Base-by-base conservation (phyloP, 2,888 invertebrate genomes). In the Drosophila neonasuta region DNA sequence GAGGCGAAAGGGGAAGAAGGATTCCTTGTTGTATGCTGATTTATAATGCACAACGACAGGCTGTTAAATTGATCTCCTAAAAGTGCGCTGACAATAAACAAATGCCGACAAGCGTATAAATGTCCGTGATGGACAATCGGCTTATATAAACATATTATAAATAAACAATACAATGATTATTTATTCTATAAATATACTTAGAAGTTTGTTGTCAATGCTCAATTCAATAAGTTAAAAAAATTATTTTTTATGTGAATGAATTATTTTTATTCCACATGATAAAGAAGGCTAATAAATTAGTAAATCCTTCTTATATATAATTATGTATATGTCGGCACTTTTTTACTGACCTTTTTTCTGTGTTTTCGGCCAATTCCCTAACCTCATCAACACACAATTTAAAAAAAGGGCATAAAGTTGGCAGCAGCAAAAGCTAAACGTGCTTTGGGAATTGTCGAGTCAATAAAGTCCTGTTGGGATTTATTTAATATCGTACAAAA, bases 381-480 rank as follows among this genome's bases (percentile, higher is more conserved):
- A 15, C n/a, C 11, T 9, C 42, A 61, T 55, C 24, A 51, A 20
- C 34, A 44, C 13, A 17, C 39, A 59, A 32, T 24, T 29, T 36
- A 13, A 72, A 42, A 51, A 6, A 17, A 48, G 41, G n/a, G 30
- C 20, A 51, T 56, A 13, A 24, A 24, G 4, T 20, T n/a, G 1
- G 9, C 9, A 6, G 9, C 30, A 54, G 36, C 51, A 34, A 49
- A 52, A 11, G 55, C 50, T 48, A 51, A 58, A 55, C 54, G 51
- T 59, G 50, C 59, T 46, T 15, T 54, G 72, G 74, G 72, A 75
- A 66, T 85, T 76, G 69, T 54, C 51, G 60, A 74, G 66, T 71
- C 66, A 70, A 80, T 82, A 86, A 84, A 82, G 80, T 46, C 42
- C 60, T 63, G 57, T 48, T 58, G 67, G 80, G 74, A 77, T 86